Base-by-base conservation (phyloP, 2,113 vertebrate species). In the Origma solitaria region DNA sequence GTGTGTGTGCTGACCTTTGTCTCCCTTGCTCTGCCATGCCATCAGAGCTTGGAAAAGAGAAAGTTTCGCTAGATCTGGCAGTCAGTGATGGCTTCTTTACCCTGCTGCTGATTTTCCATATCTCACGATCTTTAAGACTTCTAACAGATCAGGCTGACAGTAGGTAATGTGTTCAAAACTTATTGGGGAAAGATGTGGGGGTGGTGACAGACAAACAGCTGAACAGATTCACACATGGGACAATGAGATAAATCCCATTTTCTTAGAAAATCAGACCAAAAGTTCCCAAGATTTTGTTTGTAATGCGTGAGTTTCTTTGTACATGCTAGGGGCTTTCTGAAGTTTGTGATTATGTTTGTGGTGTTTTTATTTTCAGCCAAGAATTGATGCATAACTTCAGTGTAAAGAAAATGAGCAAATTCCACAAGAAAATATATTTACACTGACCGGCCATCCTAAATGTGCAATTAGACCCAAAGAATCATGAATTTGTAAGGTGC, bases 181-280 rank as follows among this genome's bases (percentile, higher is more conserved):
- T 93, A 65, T 11, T 72, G 71, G 85, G 49, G 70, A 73, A 66
- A 85, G 50, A 56, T 0, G 17, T 83, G 76, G 64, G 49, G 64
- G 58, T 83, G 93, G 86, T 95, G 82, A 76, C 33, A 92, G 88
- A 77, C 28, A 84, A 76, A 81, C 54, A 83, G 21, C 56, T 69
- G 70, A 79, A 80, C 66, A 92, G 57, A 77, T 76, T 92, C 45
- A 57, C 75, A 54, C 45, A 35, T 54, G 33, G 89, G 38, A 95
- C 50, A 70, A 33, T 3, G 72, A 24, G 28, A 73, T 27, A 73
- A 92, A 21, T 72, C 83, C 60, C 40, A 31, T 65, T 80, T 93
- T 72, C 84, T 69, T 47, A 38, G 45, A 76, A 76, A 80, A 88
- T 53, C 35, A 77, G 68, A 58, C 11, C 12, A 18, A 56, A 82